Percentiles rank a stretch among this genome's conserved stretches.
Conservation (phyloP, 2,113 vertebrate species). For the Pycnonotus jocosus region DNA sequence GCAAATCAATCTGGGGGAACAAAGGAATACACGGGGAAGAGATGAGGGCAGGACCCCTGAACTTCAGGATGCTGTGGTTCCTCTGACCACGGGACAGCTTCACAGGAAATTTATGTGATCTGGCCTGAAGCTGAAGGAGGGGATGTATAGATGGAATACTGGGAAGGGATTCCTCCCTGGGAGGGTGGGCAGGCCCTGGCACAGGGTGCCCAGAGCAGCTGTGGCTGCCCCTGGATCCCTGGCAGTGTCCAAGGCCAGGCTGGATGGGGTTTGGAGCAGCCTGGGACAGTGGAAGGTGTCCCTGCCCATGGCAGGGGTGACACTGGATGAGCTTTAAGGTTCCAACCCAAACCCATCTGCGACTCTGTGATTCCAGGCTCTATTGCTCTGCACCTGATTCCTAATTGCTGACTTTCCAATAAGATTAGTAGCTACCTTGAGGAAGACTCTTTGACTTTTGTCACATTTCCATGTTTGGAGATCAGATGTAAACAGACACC, state of each 20-base stretch:
- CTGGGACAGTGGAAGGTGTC: neutral
- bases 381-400: neutral
- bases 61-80: neutral
- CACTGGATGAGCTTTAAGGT: fast-evolving
- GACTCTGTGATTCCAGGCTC: neutral
- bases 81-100: fast-evolving
- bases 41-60: neutral
- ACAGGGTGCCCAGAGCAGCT: neutral
- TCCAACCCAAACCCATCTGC: neutral
- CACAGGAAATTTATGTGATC: fast-evolving
- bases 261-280: neutral
- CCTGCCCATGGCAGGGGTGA: neutral
- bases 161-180: fast-evolving
- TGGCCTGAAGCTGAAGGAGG: neutral
- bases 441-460: neutral
- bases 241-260: neutral
- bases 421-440: neutral
- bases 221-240: neutral
- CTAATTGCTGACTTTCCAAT: neutral
- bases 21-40: fast-evolving
- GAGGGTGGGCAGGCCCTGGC: neutral
- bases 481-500: neutral
- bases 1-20: fast-evolving
- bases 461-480: neutral
- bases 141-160: fast-evolving